phyloP scores from a whole-genome alignment of 1,140 invertebrate genomes.

The Caenorhabditis tropicalis region DNA sequence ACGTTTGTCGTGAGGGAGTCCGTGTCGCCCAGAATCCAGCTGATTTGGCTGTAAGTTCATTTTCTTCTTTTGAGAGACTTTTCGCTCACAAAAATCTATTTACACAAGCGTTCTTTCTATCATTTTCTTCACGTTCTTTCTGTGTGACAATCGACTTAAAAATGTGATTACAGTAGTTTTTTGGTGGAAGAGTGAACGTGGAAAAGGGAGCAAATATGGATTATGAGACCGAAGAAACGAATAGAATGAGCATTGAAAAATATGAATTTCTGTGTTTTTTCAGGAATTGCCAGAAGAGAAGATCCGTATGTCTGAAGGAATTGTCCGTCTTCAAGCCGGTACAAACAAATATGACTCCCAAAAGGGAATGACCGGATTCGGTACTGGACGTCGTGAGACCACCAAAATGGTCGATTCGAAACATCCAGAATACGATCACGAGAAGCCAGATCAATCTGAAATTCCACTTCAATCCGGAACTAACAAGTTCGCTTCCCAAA shows the following conservation, averaged over 20 bases:
- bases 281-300: slow-evolving; percentile 71
- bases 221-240: not conserved
- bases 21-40: slow-evolving; percentile 66
- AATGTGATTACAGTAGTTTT: not conserved
- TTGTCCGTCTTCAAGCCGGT: slow-evolving; percentile 65
- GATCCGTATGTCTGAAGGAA: slow-evolving; percentile 71
- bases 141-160: slow-evolving; percentile 20
- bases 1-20: slow-evolving; percentile 70
- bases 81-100: not conserved
- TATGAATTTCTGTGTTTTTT: slow-evolving; percentile 18
- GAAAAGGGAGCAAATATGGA: not conserved
- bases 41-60: slow-evolving; percentile 65
- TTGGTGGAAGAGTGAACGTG: not conserved
- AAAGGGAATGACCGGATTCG: slow-evolving; percentile 67
- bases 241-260: not conserved
- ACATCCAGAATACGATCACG: slow-evolving; percentile 70
- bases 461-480: slow-evolving; percentile 70
- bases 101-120: slow-evolving; percentile 14
- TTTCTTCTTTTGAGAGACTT: not conserved
- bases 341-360: slow-evolving; percentile 72
- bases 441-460: slow-evolving; percentile 67
- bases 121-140: not conserved
- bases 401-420: slow-evolving; percentile 70
- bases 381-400: slow-evolving; percentile 71
- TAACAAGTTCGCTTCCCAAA: slow-evolving; percentile 72